phyloP scores from a whole-genome alignment of 2,797 vertebrate species.

The Clarias laeviceps region DNA sequence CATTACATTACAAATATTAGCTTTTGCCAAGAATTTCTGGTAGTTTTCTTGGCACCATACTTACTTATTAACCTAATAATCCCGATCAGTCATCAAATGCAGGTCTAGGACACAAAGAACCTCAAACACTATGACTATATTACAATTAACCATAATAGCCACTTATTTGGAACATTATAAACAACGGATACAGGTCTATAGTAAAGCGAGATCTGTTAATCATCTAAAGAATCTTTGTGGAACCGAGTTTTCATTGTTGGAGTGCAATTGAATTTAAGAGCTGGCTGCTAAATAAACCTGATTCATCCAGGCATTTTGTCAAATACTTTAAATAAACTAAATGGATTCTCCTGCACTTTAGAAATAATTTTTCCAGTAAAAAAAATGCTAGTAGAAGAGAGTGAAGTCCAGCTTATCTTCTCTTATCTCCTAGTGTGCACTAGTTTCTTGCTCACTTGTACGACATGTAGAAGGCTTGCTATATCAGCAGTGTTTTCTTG shows the following conservation, averaged over 20 bases:
- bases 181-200: constrained; percentile 1
- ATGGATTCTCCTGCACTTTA: constrained; percentile 66
- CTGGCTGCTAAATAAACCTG: neutral
- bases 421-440: constrained; percentile 56
- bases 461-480: constrained; percentile 66
- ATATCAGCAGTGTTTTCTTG: constrained; percentile 63
- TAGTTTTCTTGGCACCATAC: constrained; percentile 69
- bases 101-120: constrained; percentile 36
- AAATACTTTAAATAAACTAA: constrained; percentile 63
- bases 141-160: constrained; percentile 9
- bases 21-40: constrained; percentile 67
- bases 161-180: neutral
- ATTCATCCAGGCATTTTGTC: constrained; percentile 24
- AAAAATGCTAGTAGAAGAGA: constrained; percentile 57
- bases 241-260: neutral
- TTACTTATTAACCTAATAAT: constrained; percentile 49
- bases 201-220: neutral
- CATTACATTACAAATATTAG: constrained; percentile 68
- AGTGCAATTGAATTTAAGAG: neutral
- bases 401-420: constrained; percentile 63
- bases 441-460: constrained; percentile 69
- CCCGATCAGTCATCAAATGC: constrained; percentile 55
- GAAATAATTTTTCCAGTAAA: constrained; percentile 68
- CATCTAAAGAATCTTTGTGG: neutral
- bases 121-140: constrained; percentile 15